Conservation (phyloP, 2,888 invertebrate species). For the Plebejus anna region DNA sequence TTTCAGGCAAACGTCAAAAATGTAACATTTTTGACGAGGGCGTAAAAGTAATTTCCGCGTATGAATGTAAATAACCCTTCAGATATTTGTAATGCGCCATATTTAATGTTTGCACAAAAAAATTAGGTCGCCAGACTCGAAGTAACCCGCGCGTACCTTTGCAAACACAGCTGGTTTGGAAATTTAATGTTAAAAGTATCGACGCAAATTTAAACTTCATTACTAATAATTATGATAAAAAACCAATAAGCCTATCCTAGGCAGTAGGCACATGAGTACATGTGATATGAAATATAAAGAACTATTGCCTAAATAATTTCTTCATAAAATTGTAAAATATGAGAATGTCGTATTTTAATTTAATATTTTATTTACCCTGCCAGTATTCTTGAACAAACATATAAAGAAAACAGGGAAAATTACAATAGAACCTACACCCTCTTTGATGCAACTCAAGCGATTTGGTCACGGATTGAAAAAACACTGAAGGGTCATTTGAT, state of each 20-base stretch:
- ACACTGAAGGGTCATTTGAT: slow-evolving; percentile 10
- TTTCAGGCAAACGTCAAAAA: neutral
- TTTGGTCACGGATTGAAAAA: neutral
- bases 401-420: neutral
- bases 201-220: neutral
- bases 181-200: neutral
- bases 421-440: neutral
- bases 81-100: slow-evolving; percentile 19
- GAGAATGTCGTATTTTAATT: neutral
- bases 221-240: neutral
- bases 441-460: neutral
- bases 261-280: neutral
- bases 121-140: neutral
- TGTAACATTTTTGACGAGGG: slow-evolving; percentile 1
- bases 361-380: neutral
- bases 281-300: neutral
- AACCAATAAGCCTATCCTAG: neutral
- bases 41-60: slow-evolving; percentile 10
- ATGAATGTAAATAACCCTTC: slow-evolving; percentile 4
- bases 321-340: neutral
- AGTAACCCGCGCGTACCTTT: neutral
- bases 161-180: neutral
- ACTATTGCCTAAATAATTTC: neutral
- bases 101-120: slow-evolving; percentile 19
- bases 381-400: neutral